Base-by-base conservation (phyloP, 2,113 vertebrate genomes). In the Silurus glanis region DNA sequence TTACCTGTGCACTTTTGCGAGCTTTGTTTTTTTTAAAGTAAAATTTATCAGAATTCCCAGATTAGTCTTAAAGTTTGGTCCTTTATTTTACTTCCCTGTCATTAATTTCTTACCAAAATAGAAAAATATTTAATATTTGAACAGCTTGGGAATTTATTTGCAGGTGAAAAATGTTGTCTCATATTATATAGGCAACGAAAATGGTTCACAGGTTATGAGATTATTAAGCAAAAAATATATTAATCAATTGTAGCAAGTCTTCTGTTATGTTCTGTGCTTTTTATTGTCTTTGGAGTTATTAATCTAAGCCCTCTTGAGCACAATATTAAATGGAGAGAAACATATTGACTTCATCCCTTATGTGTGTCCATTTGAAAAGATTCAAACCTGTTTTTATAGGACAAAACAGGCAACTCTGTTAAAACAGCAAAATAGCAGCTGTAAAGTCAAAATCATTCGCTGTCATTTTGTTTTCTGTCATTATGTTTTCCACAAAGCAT, bases 191-290 rank as follows among this genome's bases (percentile, higher is more conserved):
- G 61, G 88, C 83, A 81, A 69, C 69, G 84, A 28, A 91, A 78
- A 74, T 80, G 66, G 51, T 83, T 55, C 45, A 49, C 74, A 91
- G 88, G 89, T 90, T 84, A 90, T 80, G 74, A 87, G 88, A 91
- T 93, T 90, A 92, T 74, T 84, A 51, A 78, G 88, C 74, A 79
- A 81, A 71, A 66, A 67, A 28, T 4, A 14, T 71, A 17, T 45
- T 71, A 71, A 17, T 71, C 16, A 6, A 47, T 19, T 72, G 37
- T 17, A 72, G 37, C 13, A 84, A 80, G 47, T 59, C 6, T 23
- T 19, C 0, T 51, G 9, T 72, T 80, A 55, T 84, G 47, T 72
- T 72, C 0, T 47, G 28, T 80, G 2, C n/a, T 55, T 23, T 53
- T 12, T 51, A n/a, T 51, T 5, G 9, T 72, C n/a, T 45, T 53